Evolutionary conservation across 2,888 invertebrate genomes (phyloP).

Genomic region (Drosophila atripex): DNA sequence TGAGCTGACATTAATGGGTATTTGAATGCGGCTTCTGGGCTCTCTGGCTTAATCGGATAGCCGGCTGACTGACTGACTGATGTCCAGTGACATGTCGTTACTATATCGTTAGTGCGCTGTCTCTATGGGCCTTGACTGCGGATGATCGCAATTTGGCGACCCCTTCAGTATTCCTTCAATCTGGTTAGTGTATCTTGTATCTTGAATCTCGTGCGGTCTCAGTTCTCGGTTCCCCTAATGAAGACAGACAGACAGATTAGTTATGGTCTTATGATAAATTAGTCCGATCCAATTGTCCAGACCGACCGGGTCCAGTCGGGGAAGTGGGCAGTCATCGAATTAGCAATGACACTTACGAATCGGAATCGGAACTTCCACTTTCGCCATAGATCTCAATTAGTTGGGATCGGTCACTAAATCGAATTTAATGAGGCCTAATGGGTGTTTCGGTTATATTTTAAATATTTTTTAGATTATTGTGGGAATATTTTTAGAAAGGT

Average conservation of each 20-base stretch:
- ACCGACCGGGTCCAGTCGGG: not conserved
- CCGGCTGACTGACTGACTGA: constrained; percentile 26
- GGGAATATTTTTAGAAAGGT: not conserved
- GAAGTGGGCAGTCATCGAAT: constrained; percentile 26
- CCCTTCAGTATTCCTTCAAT: constrained; percentile 3
- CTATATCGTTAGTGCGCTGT: constrained; percentile 48
- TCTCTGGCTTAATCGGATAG: constrained; percentile 56
- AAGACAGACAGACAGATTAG: constrained; percentile 56
- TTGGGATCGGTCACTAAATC: constrained; percentile 26
- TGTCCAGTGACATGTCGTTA: constrained; percentile 48
- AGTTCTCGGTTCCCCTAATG: constrained; percentile 35
- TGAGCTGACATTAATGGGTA: constrained; percentile 75
- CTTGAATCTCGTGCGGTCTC: not conserved
- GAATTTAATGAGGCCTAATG: constrained; percentile 29
- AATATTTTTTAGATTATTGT: not conserved
- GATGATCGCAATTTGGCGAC: constrained; percentile 49
- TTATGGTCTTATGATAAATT: constrained; percentile 53
- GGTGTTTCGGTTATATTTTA: not conserved
- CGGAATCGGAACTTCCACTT: constrained; percentile 13
- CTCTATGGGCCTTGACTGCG: constrained; percentile 39
- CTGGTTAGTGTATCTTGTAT: not conserved
- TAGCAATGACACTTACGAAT: constrained; percentile 23
- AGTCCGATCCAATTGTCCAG: constrained; percentile 44
- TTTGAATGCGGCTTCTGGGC: constrained; percentile 73
- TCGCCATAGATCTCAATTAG: constrained; percentile 42